These are phyloP conservation scores for Spilarctia lutea DNA, from an alignment of 2,888 invertebrate genomes.

Conservation along the genomic window DNA sequence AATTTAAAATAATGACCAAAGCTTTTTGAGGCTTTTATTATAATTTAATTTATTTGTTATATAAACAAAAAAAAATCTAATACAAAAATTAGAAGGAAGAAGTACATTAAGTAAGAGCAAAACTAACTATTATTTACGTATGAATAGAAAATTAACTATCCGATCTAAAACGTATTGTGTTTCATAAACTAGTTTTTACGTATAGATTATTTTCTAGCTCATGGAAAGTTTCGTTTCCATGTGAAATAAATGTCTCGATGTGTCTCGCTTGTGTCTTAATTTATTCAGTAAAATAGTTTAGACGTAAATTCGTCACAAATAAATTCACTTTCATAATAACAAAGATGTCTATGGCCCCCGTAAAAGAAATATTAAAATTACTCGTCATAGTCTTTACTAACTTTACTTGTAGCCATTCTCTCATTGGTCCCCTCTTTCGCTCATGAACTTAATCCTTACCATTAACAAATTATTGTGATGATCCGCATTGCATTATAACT, in stretches of 20 bases:
- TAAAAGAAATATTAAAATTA: background rate
- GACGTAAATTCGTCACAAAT: background rate
- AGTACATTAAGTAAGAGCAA: too few species aligned
- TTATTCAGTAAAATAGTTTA: background rate
- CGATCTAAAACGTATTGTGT: background rate
- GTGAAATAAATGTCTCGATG: background rate
- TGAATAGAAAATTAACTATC: background rate
- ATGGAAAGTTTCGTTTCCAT: background rate
- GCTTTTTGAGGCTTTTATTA: background rate
- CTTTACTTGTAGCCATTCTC: background rate
- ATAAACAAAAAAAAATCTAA: too few species aligned
- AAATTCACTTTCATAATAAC: background rate
- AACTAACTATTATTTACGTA: background rate
- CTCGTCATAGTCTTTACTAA: background rate
- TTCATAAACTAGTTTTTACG: background rate
- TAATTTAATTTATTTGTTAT: background rate
- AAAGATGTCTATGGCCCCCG: background rate
- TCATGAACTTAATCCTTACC: slow-evolving; percentile 19
- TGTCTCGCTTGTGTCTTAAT: background rate
- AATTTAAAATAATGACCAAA: background rate
- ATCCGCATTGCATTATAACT: slow-evolving; percentile 65
- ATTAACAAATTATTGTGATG: slow-evolving; percentile 56
- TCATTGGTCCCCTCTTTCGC: slow-evolving; percentile 14
- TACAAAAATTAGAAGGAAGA: too few species aligned
- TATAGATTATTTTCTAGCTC: background rate